Base-by-base conservation (phyloP, 92 coral and sea anemone genomes). In the Zoanthus gigantus region DNA sequence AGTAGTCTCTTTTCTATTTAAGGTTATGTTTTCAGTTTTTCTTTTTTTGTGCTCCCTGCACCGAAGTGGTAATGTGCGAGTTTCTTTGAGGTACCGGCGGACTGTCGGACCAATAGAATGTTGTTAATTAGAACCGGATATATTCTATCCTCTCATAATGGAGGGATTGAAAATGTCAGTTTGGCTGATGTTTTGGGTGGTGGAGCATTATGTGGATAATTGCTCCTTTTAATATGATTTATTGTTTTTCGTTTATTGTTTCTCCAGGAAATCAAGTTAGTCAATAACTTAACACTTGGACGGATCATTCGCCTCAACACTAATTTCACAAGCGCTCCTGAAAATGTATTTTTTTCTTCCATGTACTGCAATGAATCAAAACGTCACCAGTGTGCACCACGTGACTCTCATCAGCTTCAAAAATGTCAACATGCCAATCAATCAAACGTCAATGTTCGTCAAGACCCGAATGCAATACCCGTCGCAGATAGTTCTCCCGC, bases 291-390 rank as follows among this genome's bases (percentile, higher is more conserved):
- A 37, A 96, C 98, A 1, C 90, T 96, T 46, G 92, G 95, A 12
- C 57, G 72, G 71, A 94, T 96, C 74, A 94, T 96, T 63, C 94
- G 96, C 53, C 90, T 91, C 60, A 96, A 96, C 83, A 92, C 95
- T 0, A 92, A 88, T 15, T 91, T 87, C 91, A 92, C 89, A 52
- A 90, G 68, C 74, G 94, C 92, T 7, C 96, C 96, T 23, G 94
- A 93, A 9, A 79, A 91, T 81, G 94, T 94, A 31, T 96, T 96
- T 80, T 96, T 89, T 79, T 93, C 98, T 2, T 78, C 94, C 3
- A 88, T 81, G 29, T 88, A 91, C 86, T 96, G 98, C 89, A 83
- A 87, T 79, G 90, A 88, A 54, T 95, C 92, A 48, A 65, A 82
- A 29, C 75, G 91, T 71, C 82, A 88, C 42, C 95, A 92, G 76